Conservation (phyloP, 2,888 invertebrate genomes). For the Synanthedon andrenaeformis region DNA sequence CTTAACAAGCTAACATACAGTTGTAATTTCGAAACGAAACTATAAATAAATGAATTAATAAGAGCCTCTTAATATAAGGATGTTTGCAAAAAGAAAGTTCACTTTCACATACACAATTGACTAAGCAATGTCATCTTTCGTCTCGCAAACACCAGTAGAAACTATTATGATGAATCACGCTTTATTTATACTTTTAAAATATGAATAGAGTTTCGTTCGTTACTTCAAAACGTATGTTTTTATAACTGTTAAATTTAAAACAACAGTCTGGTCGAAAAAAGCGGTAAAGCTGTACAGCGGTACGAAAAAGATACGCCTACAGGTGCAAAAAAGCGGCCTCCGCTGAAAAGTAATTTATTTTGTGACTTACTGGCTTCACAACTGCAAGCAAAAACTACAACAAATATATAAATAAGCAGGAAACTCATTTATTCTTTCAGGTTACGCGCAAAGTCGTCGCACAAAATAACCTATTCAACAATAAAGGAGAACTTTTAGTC, state of each 20-base stretch:
- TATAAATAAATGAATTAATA: neutral
- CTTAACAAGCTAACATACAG: too few species aligned
- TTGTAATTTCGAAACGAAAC: neutral
- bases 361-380: neutral
- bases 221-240: neutral
- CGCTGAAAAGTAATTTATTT: conserved; percentile 14
- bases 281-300: too few species aligned
- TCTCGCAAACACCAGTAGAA: conserved; percentile 13
- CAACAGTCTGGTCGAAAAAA: conserved; percentile 8
- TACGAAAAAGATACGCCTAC: too few species aligned
- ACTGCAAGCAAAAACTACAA: neutral
- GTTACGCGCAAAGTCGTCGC: neutral
- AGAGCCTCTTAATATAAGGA: conserved; percentile 22
- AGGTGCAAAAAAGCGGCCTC: conserved; percentile 19
- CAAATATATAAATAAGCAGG: neutral
- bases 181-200: neutral
- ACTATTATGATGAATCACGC: neutral
- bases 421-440: neutral
- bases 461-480: too few species aligned
- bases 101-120: conserved; percentile 34
- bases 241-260: neutral
- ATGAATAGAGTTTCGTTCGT: neutral
- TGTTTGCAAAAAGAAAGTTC: conserved; percentile 39
- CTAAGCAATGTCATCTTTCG: conserved; percentile 20
- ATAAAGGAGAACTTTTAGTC: too few species aligned